Base-by-base conservation (phyloP, 2,888 invertebrate genomes). In the Hypomecis atomaria region DNA sequence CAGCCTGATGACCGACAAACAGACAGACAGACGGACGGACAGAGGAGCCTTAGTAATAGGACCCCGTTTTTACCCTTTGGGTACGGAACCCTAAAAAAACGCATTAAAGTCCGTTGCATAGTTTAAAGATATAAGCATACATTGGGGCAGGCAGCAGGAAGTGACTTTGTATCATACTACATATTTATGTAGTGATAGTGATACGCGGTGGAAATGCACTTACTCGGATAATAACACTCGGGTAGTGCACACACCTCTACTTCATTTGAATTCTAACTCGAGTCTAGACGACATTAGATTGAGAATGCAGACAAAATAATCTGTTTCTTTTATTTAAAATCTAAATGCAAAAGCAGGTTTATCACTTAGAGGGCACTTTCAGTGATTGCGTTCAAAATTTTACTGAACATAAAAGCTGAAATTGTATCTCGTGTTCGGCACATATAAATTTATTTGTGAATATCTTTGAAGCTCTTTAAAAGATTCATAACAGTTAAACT, bases 401-500 rank as follows among this genome's bases (percentile, higher is more conserved):
- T 37, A 45, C 37, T 11, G 23, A 37, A 45, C 11, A 56, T 45
- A 56, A 56, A 47, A 10, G 9, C 45, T 23, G 40, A 36, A 42
- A 9, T 54, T 34, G 9, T 13, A 45, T 44, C 23, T 47, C 38
- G 56, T 62, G 55, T 56, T 48, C 9, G 34, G 33, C 55, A 66
- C 47, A 40, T 53, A 48, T 56, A 42, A 44, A 36, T 45, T 55
- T n/a, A 23, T 36, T 45, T 44, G 37, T 56, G 6, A 40, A 10
- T 23, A 33, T 23, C 23, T 13, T 45, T 45, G 37, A 56, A 45
- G 44, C n/a, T 48, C 10, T 57, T 11, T 5, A 54, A 49, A 62
- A 63, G 38, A 38, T 62, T 34, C 61, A 55, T 57, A 62, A 59
- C 56, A 59, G 43, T 43, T 49, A 52, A 56, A 62, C 44, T 44